Base-by-base conservation (phyloP, 2,113 vertebrate species). In the Corynorhinus townsendii region DNA sequence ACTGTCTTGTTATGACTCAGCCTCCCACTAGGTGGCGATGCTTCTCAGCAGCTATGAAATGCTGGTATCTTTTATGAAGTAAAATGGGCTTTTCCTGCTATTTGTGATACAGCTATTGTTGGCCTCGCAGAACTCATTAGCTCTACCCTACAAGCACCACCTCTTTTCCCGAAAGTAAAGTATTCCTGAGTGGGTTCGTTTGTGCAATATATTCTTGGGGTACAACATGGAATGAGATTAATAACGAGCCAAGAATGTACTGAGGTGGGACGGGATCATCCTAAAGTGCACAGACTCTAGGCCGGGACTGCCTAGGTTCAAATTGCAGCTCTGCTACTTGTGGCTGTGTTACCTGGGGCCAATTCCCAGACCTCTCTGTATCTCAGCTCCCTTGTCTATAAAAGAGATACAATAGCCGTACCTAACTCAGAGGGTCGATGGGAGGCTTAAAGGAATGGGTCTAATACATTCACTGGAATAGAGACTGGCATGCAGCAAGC, bases 1-100 rank as follows among this genome's bases (percentile, higher is more conserved):
- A 47, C 64, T 40, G 40, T 20, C 83, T 0, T 95, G 96, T 86
- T 79, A 79, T 95, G n/a, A 80, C 40, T 26, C 40, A 12, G 11
- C 0, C 56, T 77, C 1, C 95, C 97, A 93, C 96, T 11, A 95
- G 97, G 95, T 95, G 96, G 96, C 86, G 15, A 59, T 77, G 88
- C 43, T 52, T 54, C 89, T 89, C 92, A 89, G 35, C 2, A 0
- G 72, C 86, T 9, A 16, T 22, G 59, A 62, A 26, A 62, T 28
- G 12, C 11, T 59, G 56, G 56, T 16, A 1, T 62, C 68, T 49
- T 47, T 24, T 3, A 11, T 4, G 1, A 35, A 62, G 30, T 20
- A 71, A 82, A 72, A 56, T 1, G 40, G 40, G 38, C 54, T 69
- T 83, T 90, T 73, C 14, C 47, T 7, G 20, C 26, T 54, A 15